Base-by-base conservation (phyloP, 2,888 invertebrate species). In the Hypolimnas misippus region DNA sequence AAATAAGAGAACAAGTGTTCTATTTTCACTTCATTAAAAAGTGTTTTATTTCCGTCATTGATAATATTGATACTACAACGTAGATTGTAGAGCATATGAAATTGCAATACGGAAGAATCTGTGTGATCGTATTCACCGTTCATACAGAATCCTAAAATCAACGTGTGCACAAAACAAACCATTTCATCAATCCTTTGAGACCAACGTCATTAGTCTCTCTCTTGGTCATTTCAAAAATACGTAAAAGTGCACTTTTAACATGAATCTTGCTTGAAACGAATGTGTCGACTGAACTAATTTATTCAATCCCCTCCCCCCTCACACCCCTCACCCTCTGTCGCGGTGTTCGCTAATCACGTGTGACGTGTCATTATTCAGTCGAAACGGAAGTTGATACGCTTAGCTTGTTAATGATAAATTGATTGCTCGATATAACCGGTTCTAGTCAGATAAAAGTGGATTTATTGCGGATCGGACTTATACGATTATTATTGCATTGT, bases 311-410 rank as follows among this genome's bases (percentile, higher is more conserved):
- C 21, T 1, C 21, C 29, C 8, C 12, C 42, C 12, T 1, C 2
- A 4, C 33, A n/a, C 49, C 33, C 16, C 31, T 31, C 19, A 6
- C 5, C 17, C 16, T 14, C 31, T 49, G 17, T 38, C 42, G 33
- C 29, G 52, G 44, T 59, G 49, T 57, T 55, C 50, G 57, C 67
- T 67, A 67, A 67, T 67, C 58, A 54, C 62, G 54, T 53, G 59
- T 67, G 56, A 46, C 62, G 50, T 53, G 62, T 62, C 65, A 67
- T 67, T 67, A 66, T 66, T 64, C 56, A 66, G 53, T 35, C 16
- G 61, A 31, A 56, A 61, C 62, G 61, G 57, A 64, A 62, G 64
- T 66, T 55, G 56, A 56, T 62, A 58, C 58, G 57, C 63, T 51
- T 58, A 52, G 52, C 58, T 52, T 35, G 52, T 56, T 57, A 58